phyloP scores from a whole-genome alignment of 2,113 vertebrate genomes.

The Silurus meridionalis region DNA sequence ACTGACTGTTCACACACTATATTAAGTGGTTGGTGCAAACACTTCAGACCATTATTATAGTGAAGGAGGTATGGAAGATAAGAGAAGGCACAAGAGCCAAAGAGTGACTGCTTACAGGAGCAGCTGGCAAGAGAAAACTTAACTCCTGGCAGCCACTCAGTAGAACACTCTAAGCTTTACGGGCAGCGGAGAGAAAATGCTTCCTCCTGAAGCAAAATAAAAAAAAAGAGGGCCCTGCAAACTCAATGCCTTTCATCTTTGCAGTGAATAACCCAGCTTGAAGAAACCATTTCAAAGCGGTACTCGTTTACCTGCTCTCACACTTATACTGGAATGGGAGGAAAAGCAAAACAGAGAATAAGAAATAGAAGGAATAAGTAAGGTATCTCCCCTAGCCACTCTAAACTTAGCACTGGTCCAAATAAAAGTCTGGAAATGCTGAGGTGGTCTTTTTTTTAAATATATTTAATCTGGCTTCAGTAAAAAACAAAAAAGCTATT shows the following conservation, averaged over 20 bases:
- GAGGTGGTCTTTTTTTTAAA: neutral
- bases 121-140: conserved; percentile 51
- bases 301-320: conserved; percentile 47
- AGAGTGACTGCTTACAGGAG: conserved; percentile 50
- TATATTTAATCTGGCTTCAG: neutral
- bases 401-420: neutral
- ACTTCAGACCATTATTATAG: conserved; percentile 49
- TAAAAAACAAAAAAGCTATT: neutral
- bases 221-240: conserved; percentile 1
- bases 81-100: conserved; percentile 40
- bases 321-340: conserved; percentile 11
- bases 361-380: conserved; percentile 29
- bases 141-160: conserved; percentile 55
- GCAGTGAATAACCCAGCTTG: conserved; percentile 56
- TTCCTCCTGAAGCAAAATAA: conserved; percentile 50
- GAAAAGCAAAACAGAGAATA: neutral
- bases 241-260: conserved; percentile 62
- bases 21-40: conserved; percentile 56
- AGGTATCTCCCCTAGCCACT: neutral
- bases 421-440: neutral
- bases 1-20: conserved; percentile 61
- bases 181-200: conserved; percentile 26
- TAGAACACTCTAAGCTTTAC: conserved; percentile 34
- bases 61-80: conserved; percentile 47
- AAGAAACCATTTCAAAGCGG: conserved; percentile 36